Evolutionary conservation across 2,888 invertebrate species (phyloP), one percentile per base, ranked within the genome.

Genomic region (Pasiphila rectangulata): DNA sequence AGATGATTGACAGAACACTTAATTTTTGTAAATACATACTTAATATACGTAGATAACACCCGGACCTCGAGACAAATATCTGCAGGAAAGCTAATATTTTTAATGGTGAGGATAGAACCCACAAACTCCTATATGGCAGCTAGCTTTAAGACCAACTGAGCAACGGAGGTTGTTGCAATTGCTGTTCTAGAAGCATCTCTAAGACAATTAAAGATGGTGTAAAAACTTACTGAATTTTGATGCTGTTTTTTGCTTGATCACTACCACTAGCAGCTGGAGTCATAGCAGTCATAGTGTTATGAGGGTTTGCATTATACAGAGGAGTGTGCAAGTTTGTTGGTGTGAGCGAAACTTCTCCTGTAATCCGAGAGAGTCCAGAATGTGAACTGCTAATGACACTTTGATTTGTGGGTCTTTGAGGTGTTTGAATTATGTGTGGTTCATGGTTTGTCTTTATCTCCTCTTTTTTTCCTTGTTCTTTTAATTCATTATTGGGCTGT

Each of bases 221-320:
- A 21, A 10, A 10, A 24, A 69, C 90, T 84, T 73, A 92, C 92
- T 92, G 92, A 48, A 92, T 69, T 76, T 91, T 91, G 9, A 92
- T 89, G 58, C 91, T 91, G 57, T 89, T 91, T 55, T 88, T 90
- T 2, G 90, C 91, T 72, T 91, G 91, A 65, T 83, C 89, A 3
- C 87, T 83, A 9, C 90, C 91, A 63, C 89, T 83, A 1, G 89
- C 78, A 69, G 87, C 80, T 5, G 89, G 88, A 12, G 90, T 90
- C 25, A 90, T 71, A 30, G 89, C 86, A 20, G 82, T 72, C 79
- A 92, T 89, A 40, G 85, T 79, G 59, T 80, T 89, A 54, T 91
- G 90, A 29, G 92, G 91, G 63, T 92, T 91, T 2, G 75, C 70
- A 40, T 15, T 51, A 16, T 66, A 56, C 53, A 82, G 74, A 29